Evolutionary conservation across 2,888 invertebrate genomes (phyloP).

Genomic region (Coronaproctus castanopsis): DNA sequence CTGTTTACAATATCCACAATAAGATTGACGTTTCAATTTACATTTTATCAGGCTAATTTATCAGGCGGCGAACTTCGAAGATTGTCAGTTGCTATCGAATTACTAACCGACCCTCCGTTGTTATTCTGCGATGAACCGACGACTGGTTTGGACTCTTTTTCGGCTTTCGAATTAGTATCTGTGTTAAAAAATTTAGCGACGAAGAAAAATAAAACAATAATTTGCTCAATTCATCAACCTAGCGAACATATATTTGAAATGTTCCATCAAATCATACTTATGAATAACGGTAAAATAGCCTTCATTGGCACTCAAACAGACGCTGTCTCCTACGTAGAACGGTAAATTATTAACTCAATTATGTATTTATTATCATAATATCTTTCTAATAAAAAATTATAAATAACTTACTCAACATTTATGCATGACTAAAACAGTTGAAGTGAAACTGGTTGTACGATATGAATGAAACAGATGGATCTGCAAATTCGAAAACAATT

Average conservation of each 20-base stretch:
- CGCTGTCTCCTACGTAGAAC: slow-evolving; percentile 46
- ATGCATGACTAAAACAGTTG: too few relatives aligned
- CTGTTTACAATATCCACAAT: too few relatives aligned
- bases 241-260: slow-evolving; percentile 1
- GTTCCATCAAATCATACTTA: background rate
- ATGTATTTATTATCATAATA: background rate
- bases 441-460: too few relatives aligned
- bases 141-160: slow-evolving; percentile 77
- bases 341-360: slow-evolving; percentile 27
- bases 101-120: slow-evolving; percentile 73
- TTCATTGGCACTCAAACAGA: slow-evolving; percentile 50
- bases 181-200: slow-evolving; percentile 50
- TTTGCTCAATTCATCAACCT: slow-evolving; percentile 6
- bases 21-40: too few relatives aligned
- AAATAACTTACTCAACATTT: too few relatives aligned
- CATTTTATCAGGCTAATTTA: slow-evolving; percentile 34
- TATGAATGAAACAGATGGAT: too few relatives aligned
- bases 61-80: slow-evolving; percentile 89
- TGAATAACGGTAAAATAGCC: slow-evolving; percentile 33
- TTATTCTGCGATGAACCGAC: slow-evolving; percentile 94
- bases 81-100: slow-evolving; percentile 77
- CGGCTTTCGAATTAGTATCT: slow-evolving; percentile 63
- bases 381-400: too few relatives aligned
- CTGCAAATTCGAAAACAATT: too few relatives aligned
- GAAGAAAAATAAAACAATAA: slow-evolving; percentile 20